Evolutionary conservation across 2,888 invertebrate genomes (phyloP), one percentile per base, ranked within the genome.

Genomic region (Leptinotarsa juncta): DNA sequence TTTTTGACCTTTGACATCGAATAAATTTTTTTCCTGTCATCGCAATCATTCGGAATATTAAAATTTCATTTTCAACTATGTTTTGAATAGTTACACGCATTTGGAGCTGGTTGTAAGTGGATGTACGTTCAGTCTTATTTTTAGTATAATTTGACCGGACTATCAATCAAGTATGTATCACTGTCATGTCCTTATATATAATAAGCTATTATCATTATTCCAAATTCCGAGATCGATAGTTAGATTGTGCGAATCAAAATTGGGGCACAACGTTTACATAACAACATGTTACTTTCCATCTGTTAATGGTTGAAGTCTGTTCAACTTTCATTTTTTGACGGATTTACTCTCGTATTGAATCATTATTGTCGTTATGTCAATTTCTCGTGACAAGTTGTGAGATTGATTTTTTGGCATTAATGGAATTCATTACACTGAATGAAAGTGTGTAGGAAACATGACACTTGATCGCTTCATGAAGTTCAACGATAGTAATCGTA

Each of bases 221-320:
- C 32, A 57, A 48, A 57, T 42, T 57, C 53, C 57, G 32, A 32
- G 53, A 68, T 75, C 74, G 75, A 70, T 74, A 65, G 49, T 62
- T 65, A 42, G 73, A 71, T 76, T 77, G 73, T 74, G 68, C 60
- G 53, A 70, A 65, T 70, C 66, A 76, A 74, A 78, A 76, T 72
- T 72, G 51, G 78, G 68, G 70, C 71, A 70, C 42, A 67, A 65
- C 57, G 62, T 69, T 78, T 78, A 74, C 71, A 71, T 78, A 76
- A 78, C 66, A 65, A 65, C 60, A 73, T 55, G 66, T 32, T 23
- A 76, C 78, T 78, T 78, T 78, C 78, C 75, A 74, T 71, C 68
- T 50, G 65, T 60, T 74, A 65, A 68, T 68, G 66, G 74, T 42
- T 71, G n/a, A 26, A 74, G 74, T 49, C 62, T 55, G 74, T 71